Evolutionary conservation across 2,113 vertebrate species (phyloP).

Genomic region (Pachyramphus minor): DNA sequence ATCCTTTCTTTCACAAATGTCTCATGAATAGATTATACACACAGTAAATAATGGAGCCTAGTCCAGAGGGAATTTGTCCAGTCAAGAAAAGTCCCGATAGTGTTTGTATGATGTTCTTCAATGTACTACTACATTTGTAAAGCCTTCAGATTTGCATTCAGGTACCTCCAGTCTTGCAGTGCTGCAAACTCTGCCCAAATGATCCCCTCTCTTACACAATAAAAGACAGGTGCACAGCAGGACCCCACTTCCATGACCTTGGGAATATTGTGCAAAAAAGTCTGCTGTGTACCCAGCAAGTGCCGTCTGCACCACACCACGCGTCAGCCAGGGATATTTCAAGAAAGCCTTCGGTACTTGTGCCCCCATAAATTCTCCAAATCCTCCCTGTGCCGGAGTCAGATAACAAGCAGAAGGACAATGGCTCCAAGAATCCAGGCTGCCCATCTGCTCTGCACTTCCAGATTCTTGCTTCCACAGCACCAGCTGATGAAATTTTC

Average conservation of each 20-base stretch:
- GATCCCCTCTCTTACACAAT: constrained; percentile 5
- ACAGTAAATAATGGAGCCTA: not conserved
- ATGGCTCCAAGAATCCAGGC: constrained; percentile 75
- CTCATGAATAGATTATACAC: not conserved
- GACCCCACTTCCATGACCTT: not conserved
- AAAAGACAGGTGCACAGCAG: constrained; percentile 12
- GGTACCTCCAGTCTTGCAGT: not conserved
- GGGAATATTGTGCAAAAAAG: constrained; percentile 23
- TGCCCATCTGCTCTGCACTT: constrained; percentile 76
- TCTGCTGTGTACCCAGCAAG: not conserved
- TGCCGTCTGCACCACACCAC: constrained; percentile 22
- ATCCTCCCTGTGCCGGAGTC: constrained; percentile 67
- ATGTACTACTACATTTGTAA: not conserved
- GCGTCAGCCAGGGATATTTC: constrained; percentile 71
- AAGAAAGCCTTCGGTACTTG: constrained; percentile 63
- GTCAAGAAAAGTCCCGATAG: not conserved
- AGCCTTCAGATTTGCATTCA: not conserved
- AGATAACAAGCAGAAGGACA: constrained; percentile 76
- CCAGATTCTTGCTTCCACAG: constrained; percentile 66
- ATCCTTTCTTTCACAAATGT: not conserved
- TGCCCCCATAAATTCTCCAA: constrained; percentile 78
- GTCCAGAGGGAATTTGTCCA: not conserved
- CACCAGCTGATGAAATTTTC: constrained; percentile 78
- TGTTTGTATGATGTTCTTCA: not conserved
- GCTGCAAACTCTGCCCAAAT: not conserved